Percentiles rank a stretch among this genome's conserved stretches.
These are phyloP conservation scores for Noctua janthina DNA, from an alignment of 2,888 invertebrate species.

Conservation along the genomic window DNA sequence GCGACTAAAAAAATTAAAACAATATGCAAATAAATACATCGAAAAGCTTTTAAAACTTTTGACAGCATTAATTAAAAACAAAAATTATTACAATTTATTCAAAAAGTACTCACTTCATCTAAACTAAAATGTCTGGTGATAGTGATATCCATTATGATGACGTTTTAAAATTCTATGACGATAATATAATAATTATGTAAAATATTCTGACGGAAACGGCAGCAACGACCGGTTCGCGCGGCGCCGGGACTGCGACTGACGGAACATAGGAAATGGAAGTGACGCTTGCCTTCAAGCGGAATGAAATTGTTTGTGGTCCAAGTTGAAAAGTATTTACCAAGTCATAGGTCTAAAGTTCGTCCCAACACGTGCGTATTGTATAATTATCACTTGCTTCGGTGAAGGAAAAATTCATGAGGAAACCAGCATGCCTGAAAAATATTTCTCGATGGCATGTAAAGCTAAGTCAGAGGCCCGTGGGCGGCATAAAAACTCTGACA, in stretches of 20 bases:
- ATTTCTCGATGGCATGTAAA: no score
- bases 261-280: slow-evolving; percentile 74
- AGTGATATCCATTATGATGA: slow-evolving; percentile 84
- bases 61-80: background rate
- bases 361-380: no score
- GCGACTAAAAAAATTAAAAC: background rate
- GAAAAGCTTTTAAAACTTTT: slow-evolving; percentile 20
- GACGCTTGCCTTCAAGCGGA: slow-evolving; percentile 65
- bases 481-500: no score
- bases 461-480: no score
- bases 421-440: no score
- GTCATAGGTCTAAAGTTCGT: no score
- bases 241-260: slow-evolving; percentile 76
- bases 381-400: no score
- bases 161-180: slow-evolving; percentile 7
- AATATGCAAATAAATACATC: slow-evolving; percentile 18
- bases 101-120: slow-evolving; percentile 85
- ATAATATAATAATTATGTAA: slow-evolving; percentile 3
- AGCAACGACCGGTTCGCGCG: slow-evolving; percentile 61
- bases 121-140: slow-evolving; percentile 88
- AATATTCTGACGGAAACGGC: background rate
- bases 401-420: no score
- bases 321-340: slow-evolving; percentile 56
- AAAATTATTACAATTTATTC: background rate
- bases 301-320: slow-evolving; percentile 70